Evolutionary conservation across 1,140 invertebrate genomes (phyloP).

Genomic region (Zaprionus vittiger): DNA sequence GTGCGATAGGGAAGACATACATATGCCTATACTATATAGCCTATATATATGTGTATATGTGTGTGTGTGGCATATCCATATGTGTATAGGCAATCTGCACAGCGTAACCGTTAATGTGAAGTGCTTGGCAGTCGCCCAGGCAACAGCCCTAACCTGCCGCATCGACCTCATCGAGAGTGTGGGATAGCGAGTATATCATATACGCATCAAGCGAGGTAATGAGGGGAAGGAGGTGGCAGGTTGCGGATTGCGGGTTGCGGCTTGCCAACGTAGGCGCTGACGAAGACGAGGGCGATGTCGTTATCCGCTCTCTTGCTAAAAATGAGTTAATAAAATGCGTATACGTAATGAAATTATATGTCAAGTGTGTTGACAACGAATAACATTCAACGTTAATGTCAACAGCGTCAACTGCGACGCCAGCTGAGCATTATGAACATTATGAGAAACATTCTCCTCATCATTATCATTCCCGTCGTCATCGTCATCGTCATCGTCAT

Average conservation of each 20-base stretch:
- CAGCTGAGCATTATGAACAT: slow-evolving; percentile 28
- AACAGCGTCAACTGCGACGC: slow-evolving; percentile 11
- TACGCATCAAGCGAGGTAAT: slow-evolving; percentile 61
- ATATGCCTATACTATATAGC: slow-evolving; percentile 38
- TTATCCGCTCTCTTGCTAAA: slow-evolving; percentile 56
- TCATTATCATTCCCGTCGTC: slow-evolving; percentile 24
- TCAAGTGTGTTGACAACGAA: slow-evolving; percentile 80
- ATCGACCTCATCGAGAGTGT: slow-evolving; percentile 2
- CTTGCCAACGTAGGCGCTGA: background rate
- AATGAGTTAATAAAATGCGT: slow-evolving; percentile 83
- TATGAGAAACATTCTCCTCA: slow-evolving; percentile 6
- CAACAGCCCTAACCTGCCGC: slow-evolving; percentile 16
- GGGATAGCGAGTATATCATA: slow-evolving; percentile 63
- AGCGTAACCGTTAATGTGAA: slow-evolving; percentile 72
- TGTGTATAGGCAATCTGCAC: background rate
- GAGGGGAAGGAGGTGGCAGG: slow-evolving; percentile 17
- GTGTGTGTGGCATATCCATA: slow-evolving; percentile 10
- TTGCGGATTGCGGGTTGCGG: background rate
- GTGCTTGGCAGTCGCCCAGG: slow-evolving; percentile 29
- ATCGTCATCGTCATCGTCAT: slow-evolving; percentile 19
- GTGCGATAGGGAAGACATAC: slow-evolving; percentile 7
- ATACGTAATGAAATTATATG: slow-evolving; percentile 82
- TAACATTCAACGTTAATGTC: slow-evolving; percentile 76
- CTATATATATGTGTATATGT: background rate
- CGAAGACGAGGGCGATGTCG: slow-evolving; percentile 2